Base-by-base conservation (phyloP, 2,797 vertebrate species). In the Rhinophrynus dorsalis region DNA sequence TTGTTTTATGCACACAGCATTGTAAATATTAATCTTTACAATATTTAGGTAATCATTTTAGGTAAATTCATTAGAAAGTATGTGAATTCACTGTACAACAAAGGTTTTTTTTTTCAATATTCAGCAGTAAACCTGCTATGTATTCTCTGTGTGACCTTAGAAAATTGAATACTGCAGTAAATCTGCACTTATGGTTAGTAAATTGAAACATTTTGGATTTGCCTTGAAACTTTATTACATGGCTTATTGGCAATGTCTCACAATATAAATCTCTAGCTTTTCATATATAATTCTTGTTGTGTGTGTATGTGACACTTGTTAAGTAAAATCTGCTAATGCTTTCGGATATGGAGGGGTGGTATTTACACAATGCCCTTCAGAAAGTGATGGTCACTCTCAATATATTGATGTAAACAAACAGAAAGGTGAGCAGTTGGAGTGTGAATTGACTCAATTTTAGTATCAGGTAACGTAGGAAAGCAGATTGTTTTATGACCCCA, bases 401-500 rank as follows among this genome's bases (percentile, higher is more conserved):
- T 89, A 86, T 84, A 83, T 83, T 84, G 85, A 87, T 86, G 85
- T 89, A 89, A 89, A 90, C 86, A 90, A 88, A 86, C 81, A 75
- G 79, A 83, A 89, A 88, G 84, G 86, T 90, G 88, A 90, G 81
- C 76, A 73, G 76, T 83, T 84, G 86, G 86, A 81, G 80, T 82
- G 86, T 85, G 81, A 87, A 88, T 89, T 87, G 86, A 86, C 85
- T 86, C 83, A 64, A 84, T 82, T 84, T 90, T 89, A 88, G 85
- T 90, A 85, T 89, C 87, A 88, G 87, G 85, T 85, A 91, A 89
- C 85, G 85, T 86, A 88, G 85, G 86, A 87, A 87, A 88, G 85
- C 87, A 85, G 86, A 83, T 84, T 91, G 85, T 90, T 90, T 86
- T 88, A 88, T 89, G 85, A 90, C 88, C 83, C 89, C 82, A 88